Base-by-base conservation (phyloP, 2,888 invertebrate genomes). In the Drosophila austrosaltans region DNA sequence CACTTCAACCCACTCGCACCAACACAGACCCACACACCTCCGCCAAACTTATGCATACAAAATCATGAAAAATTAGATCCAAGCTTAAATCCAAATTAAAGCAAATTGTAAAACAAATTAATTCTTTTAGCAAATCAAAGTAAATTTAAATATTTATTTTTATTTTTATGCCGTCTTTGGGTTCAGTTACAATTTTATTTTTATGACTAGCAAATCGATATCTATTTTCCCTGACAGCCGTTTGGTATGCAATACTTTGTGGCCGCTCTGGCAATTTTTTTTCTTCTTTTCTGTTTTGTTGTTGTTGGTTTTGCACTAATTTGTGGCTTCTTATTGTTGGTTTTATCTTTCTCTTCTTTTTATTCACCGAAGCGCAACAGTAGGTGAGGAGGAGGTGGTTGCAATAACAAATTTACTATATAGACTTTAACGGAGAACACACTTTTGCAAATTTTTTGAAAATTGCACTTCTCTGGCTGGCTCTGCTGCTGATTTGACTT, bases 191-290 rank as follows among this genome's bases (percentile, higher is more conserved):
- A 72, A 57, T 63, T 53, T 72, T 72, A 60, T 66, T 72, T 61
- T 67, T 63, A 63, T 73, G 48, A 44, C 40, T 73, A 56, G 72
- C 75, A 77, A 88, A 88, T 88, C 90, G 85, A 88, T 88, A 89
- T 88, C 78, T 82, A 88, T 81, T 88, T 88, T 87, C 79, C 76
- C 75, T 76, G 78, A 64, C 79, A 81, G 87, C 82, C 87, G 69
- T 76, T 64, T 67, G 79, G 78, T 89, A 89, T 89, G 90, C 89
- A 88, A 88, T 86, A 81, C 80, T 68, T 66, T 78, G 30, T 39
- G 73, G 71, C 74, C 80, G 75, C 81, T 76, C 73, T 61, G 42
- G 67, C 53, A 54, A 59, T 10, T 66, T 48, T 48, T 48, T 48
- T 44, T 44, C 20, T 20, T 42, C 10, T 12, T 40, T n/a, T 40